Evolutionary conservation across 2,797 vertebrate genomes (phyloP).

Genomic region (Mionectes olivaceus): DNA sequence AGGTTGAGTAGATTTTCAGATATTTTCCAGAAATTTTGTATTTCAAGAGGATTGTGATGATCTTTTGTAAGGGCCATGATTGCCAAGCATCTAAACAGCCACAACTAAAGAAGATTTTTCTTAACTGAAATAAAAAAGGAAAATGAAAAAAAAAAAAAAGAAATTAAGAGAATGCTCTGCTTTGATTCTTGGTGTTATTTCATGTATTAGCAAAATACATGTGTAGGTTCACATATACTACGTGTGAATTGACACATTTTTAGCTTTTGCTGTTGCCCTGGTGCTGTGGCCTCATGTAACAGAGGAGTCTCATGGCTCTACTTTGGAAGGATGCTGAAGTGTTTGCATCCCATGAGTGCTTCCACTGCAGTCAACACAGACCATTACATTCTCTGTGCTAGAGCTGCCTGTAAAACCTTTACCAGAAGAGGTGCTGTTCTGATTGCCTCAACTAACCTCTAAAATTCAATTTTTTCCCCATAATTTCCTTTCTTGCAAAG

Average conservation of each 20-base stretch:
- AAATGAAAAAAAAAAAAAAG: background rate
- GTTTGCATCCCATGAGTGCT: background rate
- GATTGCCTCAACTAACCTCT: background rate
- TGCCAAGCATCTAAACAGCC: background rate
- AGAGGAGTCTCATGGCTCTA: background rate
- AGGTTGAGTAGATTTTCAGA: background rate
- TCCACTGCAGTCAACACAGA: background rate
- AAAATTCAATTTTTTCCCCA: background rate
- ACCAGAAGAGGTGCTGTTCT: background rate
- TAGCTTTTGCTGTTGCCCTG: background rate
- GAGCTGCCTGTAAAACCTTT: background rate
- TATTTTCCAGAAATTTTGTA: background rate
- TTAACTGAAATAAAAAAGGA: background rate
- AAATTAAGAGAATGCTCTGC: background rate
- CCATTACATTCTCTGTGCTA: rapidly evolving
- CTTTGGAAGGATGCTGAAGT: background rate
- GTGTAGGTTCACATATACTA: background rate
- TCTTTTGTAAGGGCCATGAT: background rate
- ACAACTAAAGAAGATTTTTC: background rate
- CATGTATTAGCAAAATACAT: background rate
- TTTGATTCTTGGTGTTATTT: background rate
- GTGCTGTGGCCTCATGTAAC: background rate
- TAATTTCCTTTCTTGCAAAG: background rate
- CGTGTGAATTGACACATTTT: background rate
- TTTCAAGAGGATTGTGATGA: background rate